Conservation (phyloP, 35 echinoderm and acorn worm species). For the Lytechinus pictus region DNA sequence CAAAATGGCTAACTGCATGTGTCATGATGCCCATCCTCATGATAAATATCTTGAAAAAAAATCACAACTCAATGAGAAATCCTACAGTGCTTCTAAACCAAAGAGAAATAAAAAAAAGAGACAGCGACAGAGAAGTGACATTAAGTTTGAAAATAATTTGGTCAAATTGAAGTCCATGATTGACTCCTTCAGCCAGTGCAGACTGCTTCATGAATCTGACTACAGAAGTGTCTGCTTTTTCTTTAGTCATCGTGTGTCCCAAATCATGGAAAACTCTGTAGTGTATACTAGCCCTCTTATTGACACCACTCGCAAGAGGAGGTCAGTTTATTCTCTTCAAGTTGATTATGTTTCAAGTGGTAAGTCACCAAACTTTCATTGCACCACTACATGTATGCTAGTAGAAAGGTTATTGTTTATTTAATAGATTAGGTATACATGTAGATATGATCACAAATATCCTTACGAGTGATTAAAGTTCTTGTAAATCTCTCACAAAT, state of each 20-base stretch:
- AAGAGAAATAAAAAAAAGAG: background rate
- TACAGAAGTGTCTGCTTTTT: background rate
- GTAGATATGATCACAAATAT: background rate
- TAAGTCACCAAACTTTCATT: background rate
- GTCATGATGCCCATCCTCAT: background rate
- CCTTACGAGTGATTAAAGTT: too few relatives aligned
- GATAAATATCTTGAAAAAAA: background rate
- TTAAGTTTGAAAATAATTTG: background rate
- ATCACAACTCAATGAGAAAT: background rate
- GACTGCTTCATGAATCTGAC: background rate
- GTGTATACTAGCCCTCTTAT: background rate
- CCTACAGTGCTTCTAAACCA: background rate
- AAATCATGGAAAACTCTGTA: background rate
- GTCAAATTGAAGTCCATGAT: background rate
- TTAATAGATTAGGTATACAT: background rate
- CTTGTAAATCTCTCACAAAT: too few relatives aligned
- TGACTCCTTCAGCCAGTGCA: background rate
- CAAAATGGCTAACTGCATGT: background rate
- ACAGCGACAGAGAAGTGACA: background rate
- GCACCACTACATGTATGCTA: background rate
- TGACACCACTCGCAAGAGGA: background rate
- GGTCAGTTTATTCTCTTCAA: background rate
- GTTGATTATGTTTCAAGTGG: background rate
- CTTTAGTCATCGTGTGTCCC: constrained; percentile 7
- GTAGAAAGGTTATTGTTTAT: background rate